Evolutionary conservation across 2,888 invertebrate species (phyloP), one percentile per base, ranked within the genome.

Genomic region (Calameuta filiformis): DNA sequence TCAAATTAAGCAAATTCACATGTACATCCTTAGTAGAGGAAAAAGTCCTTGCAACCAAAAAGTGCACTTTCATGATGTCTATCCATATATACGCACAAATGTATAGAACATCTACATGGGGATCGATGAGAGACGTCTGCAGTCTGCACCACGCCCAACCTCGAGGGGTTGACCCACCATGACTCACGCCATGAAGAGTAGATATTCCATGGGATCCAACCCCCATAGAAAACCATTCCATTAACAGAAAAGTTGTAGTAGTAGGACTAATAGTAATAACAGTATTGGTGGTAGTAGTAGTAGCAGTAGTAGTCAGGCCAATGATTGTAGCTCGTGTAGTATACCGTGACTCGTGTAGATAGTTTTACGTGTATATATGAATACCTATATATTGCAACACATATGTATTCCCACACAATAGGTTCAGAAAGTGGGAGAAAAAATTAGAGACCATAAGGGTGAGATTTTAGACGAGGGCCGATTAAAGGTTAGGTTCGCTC

Each of bases 81-180:
- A 56, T 56, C 23, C 23, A 23, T 56, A 56, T 56, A 23, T 56
- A 56, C 56, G 40, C 40, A 56, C 56, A 23, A 23, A 56, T 56
- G 23, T 56, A 56, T 56, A 56, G 56, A 56, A 23, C 56, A 56
- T 56, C 23, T 56, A 56, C 56, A 73, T 80, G 79, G 84, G 87
- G 86, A 89, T 89, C 89, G 89, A 89, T 89, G 87, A 85, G 87
- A 85, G 87, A 88, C 86, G 87, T 86, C 86, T 83, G 87, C 86
- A 84, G 80, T 82, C 84, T 82, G 84, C 82, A 89, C 89, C 89
- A 89, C 89, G 88, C 89, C 89, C 89, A 87, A 84, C 83, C 83
- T 79, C 83, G 81, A 83, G 87, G 87, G 56, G 23, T 23, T 84
- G 83, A 80, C 82, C 79, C 83, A 85, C 85, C 86, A 85, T 88